Base-by-base conservation (phyloP, 2,888 invertebrate genomes). In the Drosophila anomelani region DNA sequence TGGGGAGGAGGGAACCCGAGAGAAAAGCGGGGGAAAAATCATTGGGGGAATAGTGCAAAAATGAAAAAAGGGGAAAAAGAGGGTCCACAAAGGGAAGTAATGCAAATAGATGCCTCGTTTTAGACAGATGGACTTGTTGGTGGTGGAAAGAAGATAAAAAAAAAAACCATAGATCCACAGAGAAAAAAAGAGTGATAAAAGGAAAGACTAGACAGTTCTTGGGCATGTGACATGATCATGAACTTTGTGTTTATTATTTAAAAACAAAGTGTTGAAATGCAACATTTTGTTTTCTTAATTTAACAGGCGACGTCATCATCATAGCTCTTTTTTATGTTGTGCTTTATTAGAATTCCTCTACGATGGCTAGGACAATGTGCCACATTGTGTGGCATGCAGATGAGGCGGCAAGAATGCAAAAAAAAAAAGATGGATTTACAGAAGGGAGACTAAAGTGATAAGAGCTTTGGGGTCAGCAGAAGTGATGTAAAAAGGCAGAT, bases 91-190 rank as follows among this genome's bases (percentile, higher is more conserved):
- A 68, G 63, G 81, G 61, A 69, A 73, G 51, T 77, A 72, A 83
- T 82, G 79, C 81, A 83, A 85, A 82, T 83, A 81, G 76, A 77
- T 76, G 77, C 72, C 67, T 23, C 47, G 55, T 29, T 36, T 17
- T 43, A n/a, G 44, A 39, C 60, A 60, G 60, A 60, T 58, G 49
- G 59, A 58, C 69, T 60, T 32, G 49, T 46, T 59, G 38, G 59
- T 29, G 51, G 17, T 39, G 26, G 7, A 10, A 4, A 23, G 8
- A 26, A 26, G 23, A n/a, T n/a, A n/a, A 44, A 26, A 15, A 15
- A 61, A 66, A 73, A 78, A 72, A 43, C 66, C 23, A 23, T 20
- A 43, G 12, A 10, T 12, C 10, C 34, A 34, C 34, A 12, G 34
- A 12, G 34, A 34, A 34, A 34, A 34, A 44, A 15, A 13, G 20